phyloP scores from a whole-genome alignment of 2,888 invertebrate species.

The Epirrhoe tristata region DNA sequence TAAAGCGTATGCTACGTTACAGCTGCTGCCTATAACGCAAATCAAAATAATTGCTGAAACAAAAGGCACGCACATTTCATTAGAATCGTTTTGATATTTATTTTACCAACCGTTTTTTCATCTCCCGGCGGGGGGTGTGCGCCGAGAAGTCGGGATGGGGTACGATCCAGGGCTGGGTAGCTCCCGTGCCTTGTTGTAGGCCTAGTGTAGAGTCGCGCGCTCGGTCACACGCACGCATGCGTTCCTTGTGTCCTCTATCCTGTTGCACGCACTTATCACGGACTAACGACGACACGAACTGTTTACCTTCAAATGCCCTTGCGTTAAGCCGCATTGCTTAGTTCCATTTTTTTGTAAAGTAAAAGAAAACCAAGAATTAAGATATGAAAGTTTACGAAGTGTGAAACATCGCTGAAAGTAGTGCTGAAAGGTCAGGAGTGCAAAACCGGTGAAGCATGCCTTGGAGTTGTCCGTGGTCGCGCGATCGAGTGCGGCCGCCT shows the following conservation, averaged over 20 bases:
- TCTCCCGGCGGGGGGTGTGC: conserved; percentile 60
- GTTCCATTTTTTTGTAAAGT: not conserved
- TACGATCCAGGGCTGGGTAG: conserved; percentile 48
- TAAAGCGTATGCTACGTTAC: not conserved
- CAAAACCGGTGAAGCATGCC: conserved; percentile 66
- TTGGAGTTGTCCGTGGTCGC: conserved; percentile 81
- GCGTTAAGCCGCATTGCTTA: not conserved
- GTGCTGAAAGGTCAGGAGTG: conserved; percentile 58
- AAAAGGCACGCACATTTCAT: conserved; percentile 41
- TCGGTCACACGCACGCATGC: conserved; percentile 72
- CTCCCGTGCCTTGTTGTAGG: conserved; percentile 42
- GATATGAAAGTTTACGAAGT: conserved; percentile 11
- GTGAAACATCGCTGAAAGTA: conserved; percentile 46
- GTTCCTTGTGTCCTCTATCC: conserved; percentile 55
- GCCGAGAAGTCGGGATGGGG: conserved; percentile 59
- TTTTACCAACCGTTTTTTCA: conserved; percentile 45
- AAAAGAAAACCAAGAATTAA: not conserved
- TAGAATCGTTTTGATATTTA: conserved; percentile 40
- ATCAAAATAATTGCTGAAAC: conserved; percentile 29
- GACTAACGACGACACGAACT: conserved; percentile 19
- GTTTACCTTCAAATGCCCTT: conserved; percentile 8
- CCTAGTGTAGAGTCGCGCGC: conserved; percentile 71
- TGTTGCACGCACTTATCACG: conserved; percentile 57
- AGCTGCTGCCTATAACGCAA: conserved; percentile 15
- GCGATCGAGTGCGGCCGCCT: conserved; percentile 66